These are phyloP conservation scores for Antedon mediterranea DNA, from an alignment of 53 echinoderm and acorn worm species.

Conservation along the genomic window DNA sequence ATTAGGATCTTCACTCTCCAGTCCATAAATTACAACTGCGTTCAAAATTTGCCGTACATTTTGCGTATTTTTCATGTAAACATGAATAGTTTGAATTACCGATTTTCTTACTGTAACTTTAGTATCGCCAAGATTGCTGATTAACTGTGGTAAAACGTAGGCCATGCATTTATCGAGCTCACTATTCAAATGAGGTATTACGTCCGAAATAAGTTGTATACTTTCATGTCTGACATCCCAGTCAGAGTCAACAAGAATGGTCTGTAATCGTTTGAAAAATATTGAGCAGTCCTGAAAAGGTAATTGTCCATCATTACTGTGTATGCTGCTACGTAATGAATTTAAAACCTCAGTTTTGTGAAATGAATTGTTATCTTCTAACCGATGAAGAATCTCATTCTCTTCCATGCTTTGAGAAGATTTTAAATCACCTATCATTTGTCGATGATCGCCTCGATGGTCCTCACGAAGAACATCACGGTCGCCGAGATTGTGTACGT, in stretches of 20 bases:
- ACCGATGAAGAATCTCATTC: slow-evolving; percentile 73
- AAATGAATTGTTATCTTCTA: slow-evolving; percentile 60
- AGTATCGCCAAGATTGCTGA: slow-evolving; percentile 64
- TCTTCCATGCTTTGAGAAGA: slow-evolving; percentile 73
- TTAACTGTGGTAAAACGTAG: slow-evolving; percentile 54
- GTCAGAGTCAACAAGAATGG: slow-evolving; percentile 48
- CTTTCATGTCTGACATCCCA: slow-evolving; percentile 64
- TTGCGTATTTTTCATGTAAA: slow-evolving; percentile 79
- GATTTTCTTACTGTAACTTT: slow-evolving; percentile 65
- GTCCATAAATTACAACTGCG: slow-evolving; percentile 62
- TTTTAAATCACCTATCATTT: slow-evolving; percentile 17
- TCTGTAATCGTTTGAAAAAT: slow-evolving; percentile 62
- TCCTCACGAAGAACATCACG: slow-evolving; percentile 30
- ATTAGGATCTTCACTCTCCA: slow-evolving; percentile 68
- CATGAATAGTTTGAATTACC: slow-evolving; percentile 71
- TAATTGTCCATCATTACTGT: slow-evolving; percentile 72
- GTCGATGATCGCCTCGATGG: slow-evolving; percentile 9
- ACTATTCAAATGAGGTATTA: slow-evolving; percentile 64
- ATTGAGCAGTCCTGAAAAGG: slow-evolving; percentile 55
- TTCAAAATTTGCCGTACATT: slow-evolving; percentile 66
- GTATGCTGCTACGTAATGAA: slow-evolving; percentile 54
- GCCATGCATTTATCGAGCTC: slow-evolving; percentile 87
- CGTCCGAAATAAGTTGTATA: slow-evolving; percentile 69
- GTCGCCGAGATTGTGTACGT: slow-evolving; percentile 79
- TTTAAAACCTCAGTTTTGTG: slow-evolving; percentile 67